Conservation (phyloP, 1,140 invertebrate species). For the Sweltsa coloradensis region DNA sequence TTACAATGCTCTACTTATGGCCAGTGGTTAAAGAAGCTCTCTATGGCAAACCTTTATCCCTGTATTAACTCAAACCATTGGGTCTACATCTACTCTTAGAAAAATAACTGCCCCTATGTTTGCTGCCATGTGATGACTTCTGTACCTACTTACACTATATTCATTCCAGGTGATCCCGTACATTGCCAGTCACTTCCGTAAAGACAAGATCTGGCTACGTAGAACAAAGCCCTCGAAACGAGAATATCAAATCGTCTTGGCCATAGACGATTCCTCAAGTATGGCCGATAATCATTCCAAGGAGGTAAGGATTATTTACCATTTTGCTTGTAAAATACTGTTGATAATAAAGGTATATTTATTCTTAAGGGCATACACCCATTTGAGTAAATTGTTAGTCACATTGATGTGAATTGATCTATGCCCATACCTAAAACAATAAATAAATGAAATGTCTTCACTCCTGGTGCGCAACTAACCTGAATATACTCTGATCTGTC, state of each 20-base stretch:
- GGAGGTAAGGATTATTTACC: conserved; percentile 34
- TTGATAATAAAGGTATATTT: background rate
- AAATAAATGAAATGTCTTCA: conserved; percentile 1
- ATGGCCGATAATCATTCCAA: conserved; percentile 85
- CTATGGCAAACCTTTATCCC: too few relatives aligned
- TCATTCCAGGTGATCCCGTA: conserved; percentile 76
- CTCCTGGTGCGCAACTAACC: background rate
- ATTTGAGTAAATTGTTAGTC: conserved; percentile 8
- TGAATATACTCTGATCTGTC: conserved; percentile 6
- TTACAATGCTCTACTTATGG: too few relatives aligned
- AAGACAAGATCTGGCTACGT: conserved; percentile 98
- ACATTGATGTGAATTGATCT: conserved; percentile 9
- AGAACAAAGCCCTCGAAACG: conserved; percentile 90
- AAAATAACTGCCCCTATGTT: too few relatives aligned
- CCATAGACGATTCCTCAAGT: conserved; percentile 93
- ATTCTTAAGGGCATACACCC: background rate
- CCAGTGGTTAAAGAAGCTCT: too few relatives aligned
- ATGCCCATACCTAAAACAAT: background rate
- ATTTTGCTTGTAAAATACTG: background rate
- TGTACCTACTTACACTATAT: too few relatives aligned
- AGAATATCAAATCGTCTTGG: conserved; percentile 93
- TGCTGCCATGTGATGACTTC: too few relatives aligned
- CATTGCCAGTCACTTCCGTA: conserved; percentile 96
- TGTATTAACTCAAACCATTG: too few relatives aligned
- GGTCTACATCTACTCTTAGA: too few relatives aligned